phyloP scores from a whole-genome alignment of 1,140 invertebrate species.

The Drosophila tropicalis region DNA sequence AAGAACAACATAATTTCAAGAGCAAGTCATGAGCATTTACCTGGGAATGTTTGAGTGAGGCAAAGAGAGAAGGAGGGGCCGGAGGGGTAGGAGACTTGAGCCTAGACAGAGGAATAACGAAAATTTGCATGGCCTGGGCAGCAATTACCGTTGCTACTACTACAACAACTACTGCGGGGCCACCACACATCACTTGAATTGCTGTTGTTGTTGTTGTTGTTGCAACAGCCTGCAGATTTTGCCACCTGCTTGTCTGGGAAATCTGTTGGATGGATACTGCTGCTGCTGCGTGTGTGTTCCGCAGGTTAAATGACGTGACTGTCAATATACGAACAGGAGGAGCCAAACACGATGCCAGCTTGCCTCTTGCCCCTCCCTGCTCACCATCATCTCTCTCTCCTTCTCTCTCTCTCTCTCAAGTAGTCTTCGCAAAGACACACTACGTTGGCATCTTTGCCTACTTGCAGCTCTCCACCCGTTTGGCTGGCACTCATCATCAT shows the following conservation, averaged over 20 bases:
- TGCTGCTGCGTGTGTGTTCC: conserved; percentile 72
- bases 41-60: neutral
- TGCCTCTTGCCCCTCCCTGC: too few species aligned
- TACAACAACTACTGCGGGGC: conserved; percentile 48
- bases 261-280: conserved; percentile 40
- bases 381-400: conserved; percentile 17
- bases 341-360: neutral
- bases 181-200: conserved; percentile 61
- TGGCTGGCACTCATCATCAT: neutral
- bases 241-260: conserved; percentile 78
- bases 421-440: conserved; percentile 66
- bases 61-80: neutral
- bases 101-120: conserved; percentile 40
- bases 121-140: conserved; percentile 69
- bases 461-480: neutral
- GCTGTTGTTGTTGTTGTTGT: conserved; percentile 32
- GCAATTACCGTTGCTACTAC: conserved; percentile 70
- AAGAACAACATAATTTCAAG: conserved; percentile 71
- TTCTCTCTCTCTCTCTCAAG: conserved; percentile 52
- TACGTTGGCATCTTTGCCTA: conserved; percentile 26
- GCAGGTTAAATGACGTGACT: conserved; percentile 76
- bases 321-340: conserved; percentile 43
- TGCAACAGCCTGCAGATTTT: conserved; percentile 55
- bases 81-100: conserved; percentile 29
- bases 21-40: neutral